Evolutionary conservation across 2,888 invertebrate species (phyloP).

Genomic region (Phaonia tiefii): DNA sequence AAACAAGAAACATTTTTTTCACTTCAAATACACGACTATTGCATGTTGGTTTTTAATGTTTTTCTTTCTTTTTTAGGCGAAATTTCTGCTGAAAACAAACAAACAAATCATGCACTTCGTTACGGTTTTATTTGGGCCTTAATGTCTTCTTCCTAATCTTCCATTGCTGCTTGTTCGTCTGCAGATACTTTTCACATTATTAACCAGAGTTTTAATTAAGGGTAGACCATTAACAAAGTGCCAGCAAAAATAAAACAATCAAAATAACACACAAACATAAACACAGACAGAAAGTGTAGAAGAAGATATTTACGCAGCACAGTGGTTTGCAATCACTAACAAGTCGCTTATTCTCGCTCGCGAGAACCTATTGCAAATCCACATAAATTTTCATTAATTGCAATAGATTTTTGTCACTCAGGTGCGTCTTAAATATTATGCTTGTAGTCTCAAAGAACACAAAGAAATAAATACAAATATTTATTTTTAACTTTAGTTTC

Average conservation of each 20-base stretch:
- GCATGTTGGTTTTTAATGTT: constrained; percentile 38
- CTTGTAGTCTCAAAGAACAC: no score
- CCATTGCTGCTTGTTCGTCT: not conserved
- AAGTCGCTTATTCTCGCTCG: no score
- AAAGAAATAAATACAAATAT: no score
- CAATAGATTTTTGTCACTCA: no score
- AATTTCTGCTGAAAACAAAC: constrained; percentile 10
- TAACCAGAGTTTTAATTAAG: constrained; percentile 39
- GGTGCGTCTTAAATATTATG: no score
- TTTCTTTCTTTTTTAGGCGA: not conserved
- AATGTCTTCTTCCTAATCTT: constrained; percentile 32
- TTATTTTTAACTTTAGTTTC: no score
- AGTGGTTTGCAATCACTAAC: no score
- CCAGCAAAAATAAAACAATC: not conserved
- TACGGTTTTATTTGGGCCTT: constrained; percentile 57
- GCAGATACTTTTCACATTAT: constrained; percentile 18
- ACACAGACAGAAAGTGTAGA: not conserved
- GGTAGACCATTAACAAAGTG: constrained; percentile 36
- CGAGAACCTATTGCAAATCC: no score
- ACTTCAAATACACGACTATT: constrained; percentile 50
- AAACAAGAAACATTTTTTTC: constrained; percentile 23
- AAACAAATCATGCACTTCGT: constrained; percentile 52
- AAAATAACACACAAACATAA: constrained; percentile 20
- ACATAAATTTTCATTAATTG: no score
- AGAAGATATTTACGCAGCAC: no score